These are phyloP conservation scores for Dendronephthya gigantea DNA, from an alignment of 64 coral and sea anemone genomes.

Conservation along the genomic window DNA sequence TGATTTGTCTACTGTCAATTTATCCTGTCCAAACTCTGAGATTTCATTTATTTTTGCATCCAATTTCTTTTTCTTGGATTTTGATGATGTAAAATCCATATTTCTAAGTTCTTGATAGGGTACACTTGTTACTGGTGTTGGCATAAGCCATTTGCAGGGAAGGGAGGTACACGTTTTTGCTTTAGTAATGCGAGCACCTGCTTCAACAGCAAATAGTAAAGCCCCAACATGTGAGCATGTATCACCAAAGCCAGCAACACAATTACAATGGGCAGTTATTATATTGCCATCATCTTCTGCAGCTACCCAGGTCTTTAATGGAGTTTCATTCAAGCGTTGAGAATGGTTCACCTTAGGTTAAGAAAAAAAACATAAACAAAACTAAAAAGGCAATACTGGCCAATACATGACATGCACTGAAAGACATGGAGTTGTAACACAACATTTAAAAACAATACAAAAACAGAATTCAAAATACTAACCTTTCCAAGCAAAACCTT, in stretches of 20 bases:
- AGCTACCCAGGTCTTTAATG: not conserved
- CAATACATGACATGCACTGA: too few species aligned
- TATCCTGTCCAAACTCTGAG: not conserved
- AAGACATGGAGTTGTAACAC: too few species aligned
- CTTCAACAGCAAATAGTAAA: conserved; percentile 27
- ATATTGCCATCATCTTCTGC: not conserved
- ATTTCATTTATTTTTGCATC: conserved; percentile 17
- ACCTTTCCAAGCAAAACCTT: too few species aligned
- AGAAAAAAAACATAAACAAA: too few species aligned
- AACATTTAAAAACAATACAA: too few species aligned
- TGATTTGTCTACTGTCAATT: too few species aligned
- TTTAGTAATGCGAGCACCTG: conserved; percentile 24
- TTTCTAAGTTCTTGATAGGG: not conserved
- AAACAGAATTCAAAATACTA: too few species aligned
- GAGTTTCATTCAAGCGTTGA: not conserved
- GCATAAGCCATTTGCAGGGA: conserved; percentile 41
- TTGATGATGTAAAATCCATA: conserved; percentile 39
- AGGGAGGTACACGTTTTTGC: conserved; percentile 32
- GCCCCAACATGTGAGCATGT: conserved; percentile 42
- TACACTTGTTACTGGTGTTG: conserved; percentile 24
- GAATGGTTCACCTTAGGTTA: conserved; percentile 18
- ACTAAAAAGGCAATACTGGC: too few species aligned
- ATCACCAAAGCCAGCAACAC: conserved; percentile 15
- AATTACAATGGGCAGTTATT: not conserved
- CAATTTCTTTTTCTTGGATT: conserved; percentile 13